Conservation (phyloP, 2,113 vertebrate genomes). For the Herpetotheres cachinnans region DNA sequence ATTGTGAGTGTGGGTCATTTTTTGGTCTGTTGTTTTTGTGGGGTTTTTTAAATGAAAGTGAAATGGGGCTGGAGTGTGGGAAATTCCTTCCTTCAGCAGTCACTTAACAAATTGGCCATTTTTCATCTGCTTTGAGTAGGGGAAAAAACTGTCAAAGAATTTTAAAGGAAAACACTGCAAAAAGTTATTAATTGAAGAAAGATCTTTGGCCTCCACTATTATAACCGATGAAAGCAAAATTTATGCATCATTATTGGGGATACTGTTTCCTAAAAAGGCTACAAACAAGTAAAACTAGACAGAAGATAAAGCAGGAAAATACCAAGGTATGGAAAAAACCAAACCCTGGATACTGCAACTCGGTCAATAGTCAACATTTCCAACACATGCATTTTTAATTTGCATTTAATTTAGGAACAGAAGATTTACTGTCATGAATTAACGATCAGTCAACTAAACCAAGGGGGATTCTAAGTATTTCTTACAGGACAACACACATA, state of each 20-base stretch:
- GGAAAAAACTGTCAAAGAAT: constrained; percentile 9
- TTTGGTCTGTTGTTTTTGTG: neutral
- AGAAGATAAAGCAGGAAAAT: constrained; percentile 19
- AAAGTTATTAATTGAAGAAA: constrained; percentile 45
- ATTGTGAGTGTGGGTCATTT: neutral
- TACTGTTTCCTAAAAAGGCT: constrained; percentile 42
- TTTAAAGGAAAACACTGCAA: constrained; percentile 32
- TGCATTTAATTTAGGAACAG: constrained; percentile 23
- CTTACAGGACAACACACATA: neutral
- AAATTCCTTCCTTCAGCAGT: constrained; percentile 36
- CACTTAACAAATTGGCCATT: constrained; percentile 9
- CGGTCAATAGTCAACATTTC: constrained; percentile 11
- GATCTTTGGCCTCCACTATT: constrained; percentile 21
- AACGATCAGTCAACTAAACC: neutral
- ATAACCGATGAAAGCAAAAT: neutral
- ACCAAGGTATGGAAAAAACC: neutral
- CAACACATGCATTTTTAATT: constrained; percentile 27
- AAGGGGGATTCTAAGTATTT: neutral
- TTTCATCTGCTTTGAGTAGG: neutral
- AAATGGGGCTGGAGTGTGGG: constrained; percentile 24
- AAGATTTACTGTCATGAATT: constrained; percentile 13
- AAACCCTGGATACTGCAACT: neutral
- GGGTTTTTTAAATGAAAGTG: neutral
- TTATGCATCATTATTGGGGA: neutral
- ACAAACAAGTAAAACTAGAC: neutral